These are phyloP conservation scores for Meandrina meandrites DNA, from an alignment of 92 coral and sea anemone genomes.

Conservation along the genomic window DNA sequence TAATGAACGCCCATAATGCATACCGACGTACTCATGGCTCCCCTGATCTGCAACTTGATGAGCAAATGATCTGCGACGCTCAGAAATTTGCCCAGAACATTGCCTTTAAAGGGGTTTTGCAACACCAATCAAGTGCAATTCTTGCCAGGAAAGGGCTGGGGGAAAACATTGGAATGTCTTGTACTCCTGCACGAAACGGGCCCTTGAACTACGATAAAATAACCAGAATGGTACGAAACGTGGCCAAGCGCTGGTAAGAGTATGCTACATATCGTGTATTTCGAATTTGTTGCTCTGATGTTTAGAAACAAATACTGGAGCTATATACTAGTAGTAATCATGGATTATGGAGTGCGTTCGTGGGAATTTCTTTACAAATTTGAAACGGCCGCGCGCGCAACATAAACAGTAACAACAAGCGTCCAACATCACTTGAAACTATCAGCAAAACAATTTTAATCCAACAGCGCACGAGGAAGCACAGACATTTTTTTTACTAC, in stretches of 20 bases:
- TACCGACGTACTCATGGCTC: constrained; percentile 75
- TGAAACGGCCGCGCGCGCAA: too few relatives aligned
- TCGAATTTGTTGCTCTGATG: not conserved
- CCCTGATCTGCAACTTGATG: constrained; percentile 61
- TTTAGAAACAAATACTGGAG: not conserved
- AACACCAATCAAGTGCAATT: constrained; percentile 60
- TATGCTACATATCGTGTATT: not conserved
- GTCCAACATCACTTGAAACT: too few relatives aligned
- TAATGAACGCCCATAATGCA: constrained; percentile 69
- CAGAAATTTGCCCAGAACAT: constrained; percentile 69
- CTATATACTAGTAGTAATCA: too few relatives aligned
- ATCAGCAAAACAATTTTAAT: too few relatives aligned
- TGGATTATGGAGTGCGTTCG: too few relatives aligned
- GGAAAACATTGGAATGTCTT: constrained; percentile 85
- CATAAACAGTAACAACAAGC: too few relatives aligned
- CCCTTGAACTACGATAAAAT: constrained; percentile 11
- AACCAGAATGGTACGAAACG: constrained; percentile 57
- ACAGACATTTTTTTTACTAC: too few relatives aligned
- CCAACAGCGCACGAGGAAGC: too few relatives aligned
- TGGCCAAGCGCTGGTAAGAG: constrained; percentile 76
- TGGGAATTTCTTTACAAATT: too few relatives aligned
- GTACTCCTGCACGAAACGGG: constrained; percentile 54
- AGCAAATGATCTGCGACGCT: constrained; percentile 68
- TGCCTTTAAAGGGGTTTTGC: constrained; percentile 56
- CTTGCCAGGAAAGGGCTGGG: constrained; percentile 65